Evolutionary conservation across 1,140 invertebrate species (phyloP).

Genomic region (Cecropterus lyciades): DNA sequence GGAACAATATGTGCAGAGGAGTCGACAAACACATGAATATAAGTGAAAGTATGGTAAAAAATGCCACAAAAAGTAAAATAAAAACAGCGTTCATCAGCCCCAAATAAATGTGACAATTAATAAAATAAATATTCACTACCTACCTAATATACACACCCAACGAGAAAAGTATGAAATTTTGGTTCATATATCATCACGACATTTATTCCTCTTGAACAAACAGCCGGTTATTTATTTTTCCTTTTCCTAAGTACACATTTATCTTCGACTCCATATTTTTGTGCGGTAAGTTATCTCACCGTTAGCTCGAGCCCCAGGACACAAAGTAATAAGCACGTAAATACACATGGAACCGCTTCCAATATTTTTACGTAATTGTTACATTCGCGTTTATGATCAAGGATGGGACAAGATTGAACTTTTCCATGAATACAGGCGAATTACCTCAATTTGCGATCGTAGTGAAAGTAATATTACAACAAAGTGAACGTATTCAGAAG

Average conservation of each 20-base stretch:
- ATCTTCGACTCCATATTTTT: conserved; percentile 43
- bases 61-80: not conserved
- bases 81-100: not conserved
- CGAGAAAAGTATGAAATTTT: conserved; percentile 17
- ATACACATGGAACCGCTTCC: conserved; percentile 63
- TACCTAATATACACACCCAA: not conserved
- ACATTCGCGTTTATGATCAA: conserved; percentile 60
- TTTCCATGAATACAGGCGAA: conserved; percentile 44
- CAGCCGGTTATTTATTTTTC: conserved; percentile 23
- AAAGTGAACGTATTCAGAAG: conserved; percentile 42
- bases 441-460: conserved; percentile 47
- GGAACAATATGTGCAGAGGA: conserved; percentile 4
- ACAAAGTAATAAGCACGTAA: conserved; percentile 68
- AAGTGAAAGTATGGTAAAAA: not conserved
- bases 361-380: conserved; percentile 74
- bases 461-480: conserved; percentile 48
- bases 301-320: conserved; percentile 58
- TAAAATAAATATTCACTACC: conserved; percentile 6
- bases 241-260: conserved; percentile 28
- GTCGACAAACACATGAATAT: not conserved
- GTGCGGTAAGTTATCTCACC: conserved; percentile 52
- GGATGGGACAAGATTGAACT: conserved; percentile 49
- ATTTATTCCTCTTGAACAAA: conserved; percentile 28
- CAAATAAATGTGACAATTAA: not conserved
- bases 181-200: conserved; percentile 23